These are phyloP conservation scores for Rhopalosiphum nymphaeae DNA, from an alignment of 2,888 invertebrate species.

Conservation along the genomic window DNA sequence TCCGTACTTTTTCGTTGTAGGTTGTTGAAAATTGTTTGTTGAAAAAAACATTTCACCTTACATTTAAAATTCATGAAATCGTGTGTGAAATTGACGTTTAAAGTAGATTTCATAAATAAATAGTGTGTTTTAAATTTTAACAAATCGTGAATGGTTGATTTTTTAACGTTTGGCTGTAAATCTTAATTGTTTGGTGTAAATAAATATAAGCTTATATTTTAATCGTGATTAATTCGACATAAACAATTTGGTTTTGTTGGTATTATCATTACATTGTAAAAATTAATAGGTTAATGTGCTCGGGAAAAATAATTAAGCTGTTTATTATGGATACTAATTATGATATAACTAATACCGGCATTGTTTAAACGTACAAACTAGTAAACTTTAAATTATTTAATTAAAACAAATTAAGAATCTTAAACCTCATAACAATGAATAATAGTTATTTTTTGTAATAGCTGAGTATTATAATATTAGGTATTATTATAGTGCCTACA, in stretches of 20 bases:
- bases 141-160: neutral
- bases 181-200: neutral
- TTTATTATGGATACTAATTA: neutral
- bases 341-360: neutral
- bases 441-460: neutral
- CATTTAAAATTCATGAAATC: constrained; percentile 6
- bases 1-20: neutral
- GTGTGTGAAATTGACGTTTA: neutral
- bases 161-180: neutral
- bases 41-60: neutral
- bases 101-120: neutral
- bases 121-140: neutral
- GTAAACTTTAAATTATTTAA: neutral
- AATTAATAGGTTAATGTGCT: neutral
- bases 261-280: neutral
- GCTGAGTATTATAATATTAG: neutral
- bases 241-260: neutral
- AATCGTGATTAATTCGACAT: neutral
- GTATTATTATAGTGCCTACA: neutral
- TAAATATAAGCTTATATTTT: neutral
- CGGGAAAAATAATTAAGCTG: neutral
- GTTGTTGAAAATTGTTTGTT: neutral
- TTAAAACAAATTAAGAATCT: constrained; percentile 34
- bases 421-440: constrained; percentile 10
- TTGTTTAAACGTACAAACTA: neutral